Evolutionary conservation across 1,140 invertebrate genomes (phyloP).

Genomic region (Venturia canescens): DNA sequence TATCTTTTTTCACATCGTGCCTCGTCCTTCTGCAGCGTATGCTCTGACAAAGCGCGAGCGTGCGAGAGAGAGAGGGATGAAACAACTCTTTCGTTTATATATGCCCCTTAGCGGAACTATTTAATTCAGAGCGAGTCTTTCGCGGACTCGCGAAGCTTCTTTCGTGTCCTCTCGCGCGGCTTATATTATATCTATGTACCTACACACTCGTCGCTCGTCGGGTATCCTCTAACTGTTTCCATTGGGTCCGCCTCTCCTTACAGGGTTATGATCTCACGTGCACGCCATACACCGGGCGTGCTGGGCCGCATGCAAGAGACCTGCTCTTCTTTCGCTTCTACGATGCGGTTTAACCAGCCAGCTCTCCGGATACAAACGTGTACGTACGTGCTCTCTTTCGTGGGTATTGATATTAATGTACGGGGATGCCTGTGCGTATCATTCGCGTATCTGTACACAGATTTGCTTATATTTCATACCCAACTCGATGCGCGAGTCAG

Average conservation of each 20-base stretch:
- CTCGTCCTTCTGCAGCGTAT: not conserved
- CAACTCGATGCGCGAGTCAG: not conserved
- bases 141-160: constrained; percentile 9
- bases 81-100: constrained; percentile 14
- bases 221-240: constrained; percentile 35
- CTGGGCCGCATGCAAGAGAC: constrained; percentile 34
- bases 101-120: constrained; percentile 51
- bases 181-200: constrained; percentile 20
- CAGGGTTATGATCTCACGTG: constrained; percentile 53
- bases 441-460: not conserved
- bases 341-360: constrained; percentile 31
- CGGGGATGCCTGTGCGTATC: not conserved
- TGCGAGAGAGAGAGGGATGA: not conserved
- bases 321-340: constrained; percentile 25
- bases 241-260: constrained; percentile 49
- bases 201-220: not conserved
- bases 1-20: constrained; percentile 24
- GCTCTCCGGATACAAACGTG: constrained; percentile 29
- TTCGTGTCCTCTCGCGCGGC: not conserved
- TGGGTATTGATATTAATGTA: not conserved
- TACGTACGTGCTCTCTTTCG: not conserved
- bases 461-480: not conserved
- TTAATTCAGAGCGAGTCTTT: constrained; percentile 51
- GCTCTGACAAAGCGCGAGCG: constrained; percentile 5
- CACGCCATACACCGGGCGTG: constrained; percentile 46